Base-by-base conservation (phyloP, 2,113 vertebrate species). In the Pleuronectes platessa region DNA sequence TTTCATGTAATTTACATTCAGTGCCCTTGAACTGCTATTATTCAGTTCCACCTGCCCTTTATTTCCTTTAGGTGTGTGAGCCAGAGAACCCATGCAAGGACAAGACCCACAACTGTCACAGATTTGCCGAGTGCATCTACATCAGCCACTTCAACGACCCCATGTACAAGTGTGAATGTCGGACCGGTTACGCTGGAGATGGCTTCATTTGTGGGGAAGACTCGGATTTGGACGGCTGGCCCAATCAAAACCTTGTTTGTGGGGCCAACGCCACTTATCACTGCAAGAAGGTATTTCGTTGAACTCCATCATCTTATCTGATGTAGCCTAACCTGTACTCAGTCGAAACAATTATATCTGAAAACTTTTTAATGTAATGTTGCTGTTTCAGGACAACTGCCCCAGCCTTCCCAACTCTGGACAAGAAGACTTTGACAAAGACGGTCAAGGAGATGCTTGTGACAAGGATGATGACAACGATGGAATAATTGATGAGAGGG, bases 391-490 rank as follows among this genome's bases (percentile, higher is more conserved):
- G 98, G 98, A 99, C 92, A 99, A 99, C 82, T 99, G 98, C 59
- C 98, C 98, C 1, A 96, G 90, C 58, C 93, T 99, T 75, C 98
- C 98, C n/a, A 99, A 99, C 79, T 99, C 98, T 47, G 98, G 98
- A 71, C 98, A 99, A 84, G 98, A 99, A 63, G 98, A 99, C 84
- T 98, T 98, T 62, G 98, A 99, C 93, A 97, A 95, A 90, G 98
- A 99, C 3, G 96, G 97, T 17, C 94, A 96, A 60, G 98, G 98
- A 31, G 98, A 99, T 35, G 98, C 98, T 53, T 99, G 98, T 79
- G 98, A 99, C 63, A 97, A 97, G 5, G 98, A 99, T 2, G 98
- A 99, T 18, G 98, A 99, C 90, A 97, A 98, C 0, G 98, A 99
- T 10, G 95, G 95, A 9, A 98, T 98, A 0, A 86, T 92, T 0